Evolutionary conservation across 2,888 invertebrate genomes (phyloP).

Genomic region (Sphaerophoria taeniata): DNA sequence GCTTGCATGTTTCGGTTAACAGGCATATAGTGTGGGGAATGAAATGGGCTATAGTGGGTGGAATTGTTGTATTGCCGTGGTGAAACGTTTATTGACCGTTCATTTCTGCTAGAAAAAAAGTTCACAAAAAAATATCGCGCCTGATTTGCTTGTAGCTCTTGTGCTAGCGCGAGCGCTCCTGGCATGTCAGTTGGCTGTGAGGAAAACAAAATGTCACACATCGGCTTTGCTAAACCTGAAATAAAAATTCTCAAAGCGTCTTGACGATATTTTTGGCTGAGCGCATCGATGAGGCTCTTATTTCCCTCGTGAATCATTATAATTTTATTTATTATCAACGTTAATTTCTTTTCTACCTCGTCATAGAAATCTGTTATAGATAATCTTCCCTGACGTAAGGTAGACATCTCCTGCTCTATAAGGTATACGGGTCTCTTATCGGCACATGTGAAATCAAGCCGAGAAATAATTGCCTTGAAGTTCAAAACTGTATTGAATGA

Average conservation of each 20-base stretch:
- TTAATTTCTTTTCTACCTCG: no score
- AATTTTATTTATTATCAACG: conserved; percentile 65
- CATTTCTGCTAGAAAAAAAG: conserved; percentile 13
- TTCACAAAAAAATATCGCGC: conserved; percentile 39
- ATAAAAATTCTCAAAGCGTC: conserved; percentile 36
- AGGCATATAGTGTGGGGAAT: background rate
- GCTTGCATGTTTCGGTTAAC: no score
- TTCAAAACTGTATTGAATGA: conserved; percentile 71
- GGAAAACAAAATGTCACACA: conserved; percentile 54
- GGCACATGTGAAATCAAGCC: conserved; percentile 70
- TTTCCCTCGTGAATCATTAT: conserved; percentile 65
- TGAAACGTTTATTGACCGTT: background rate
- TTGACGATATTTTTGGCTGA: conserved; percentile 70
- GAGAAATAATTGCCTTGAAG: conserved; percentile 59
- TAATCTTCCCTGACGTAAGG: no score
- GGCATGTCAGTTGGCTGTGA: conserved; percentile 52
- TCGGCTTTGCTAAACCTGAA: no score
- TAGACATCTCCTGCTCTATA: no score
- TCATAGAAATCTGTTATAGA: no score
- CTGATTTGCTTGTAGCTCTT: conserved; percentile 32
- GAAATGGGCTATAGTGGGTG: background rate
- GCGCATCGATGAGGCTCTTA: conserved; percentile 43
- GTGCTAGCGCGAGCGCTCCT: conserved; percentile 21
- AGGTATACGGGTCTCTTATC: conserved; percentile 53
- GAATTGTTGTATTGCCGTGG: background rate